phyloP scores from a whole-genome alignment of 2,113 vertebrate genomes.

The Cyanistes caeruleus region DNA sequence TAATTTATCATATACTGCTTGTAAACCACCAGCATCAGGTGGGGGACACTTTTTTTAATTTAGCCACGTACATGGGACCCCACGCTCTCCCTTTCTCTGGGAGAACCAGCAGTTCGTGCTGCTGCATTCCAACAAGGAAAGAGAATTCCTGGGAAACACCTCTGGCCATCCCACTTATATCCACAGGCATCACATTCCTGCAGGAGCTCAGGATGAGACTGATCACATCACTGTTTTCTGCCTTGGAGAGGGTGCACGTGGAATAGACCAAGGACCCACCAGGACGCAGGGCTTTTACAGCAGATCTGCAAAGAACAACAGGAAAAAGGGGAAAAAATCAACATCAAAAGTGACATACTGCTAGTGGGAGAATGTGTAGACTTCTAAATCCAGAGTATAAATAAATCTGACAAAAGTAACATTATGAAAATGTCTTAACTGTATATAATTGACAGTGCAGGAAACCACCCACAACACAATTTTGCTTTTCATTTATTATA shows the following conservation, averaged over 20 bases:
- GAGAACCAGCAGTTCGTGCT: constrained; percentile 85
- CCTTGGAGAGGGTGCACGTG: constrained; percentile 90
- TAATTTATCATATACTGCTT: not conserved
- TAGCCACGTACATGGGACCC: constrained; percentile 94
- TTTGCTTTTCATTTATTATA: not conserved
- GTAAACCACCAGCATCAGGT: not conserved
- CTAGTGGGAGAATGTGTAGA: not conserved
- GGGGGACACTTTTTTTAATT: constrained; percentile 76
- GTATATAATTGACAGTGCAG: not conserved
- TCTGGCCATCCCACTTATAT: constrained; percentile 77
- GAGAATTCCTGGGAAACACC: constrained; percentile 80
- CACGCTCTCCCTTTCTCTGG: constrained; percentile 84
- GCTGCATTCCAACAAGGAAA: constrained; percentile 70
- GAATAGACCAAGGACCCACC: constrained; percentile 92
- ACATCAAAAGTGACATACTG: not conserved
- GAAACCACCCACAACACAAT: not conserved
- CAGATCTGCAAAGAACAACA: constrained; percentile 80
- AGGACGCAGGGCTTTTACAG: constrained; percentile 84
- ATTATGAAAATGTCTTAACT: not conserved
- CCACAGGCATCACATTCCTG: constrained; percentile 76
- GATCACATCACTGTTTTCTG: constrained; percentile 89
- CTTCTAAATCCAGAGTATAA: not conserved
- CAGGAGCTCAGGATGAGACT: constrained; percentile 77
- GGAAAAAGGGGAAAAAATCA: not conserved
- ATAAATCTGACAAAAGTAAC: not conserved